Percentiles rank a stretch among this genome's conserved stretches.
These are phyloP conservation scores for Ploceus nigricollis DNA, from an alignment of 2,113 vertebrate species.

Conservation along the genomic window DNA sequence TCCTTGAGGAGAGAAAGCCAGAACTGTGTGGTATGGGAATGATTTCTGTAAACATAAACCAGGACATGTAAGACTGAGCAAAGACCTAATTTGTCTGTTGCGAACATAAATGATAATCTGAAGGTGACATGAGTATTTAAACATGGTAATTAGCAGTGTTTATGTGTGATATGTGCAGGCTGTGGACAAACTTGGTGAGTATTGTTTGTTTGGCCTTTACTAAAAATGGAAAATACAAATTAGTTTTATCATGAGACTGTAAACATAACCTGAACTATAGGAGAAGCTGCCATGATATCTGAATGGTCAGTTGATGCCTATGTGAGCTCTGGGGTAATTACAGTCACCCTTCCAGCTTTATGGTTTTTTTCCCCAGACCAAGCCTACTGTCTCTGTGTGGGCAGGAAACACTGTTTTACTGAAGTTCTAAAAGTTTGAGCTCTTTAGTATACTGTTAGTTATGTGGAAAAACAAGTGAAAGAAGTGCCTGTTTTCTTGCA, in stretches of 20 bases:
- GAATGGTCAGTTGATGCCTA: background rate
- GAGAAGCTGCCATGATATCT: background rate
- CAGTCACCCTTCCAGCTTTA: background rate
- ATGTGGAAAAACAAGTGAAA: background rate
- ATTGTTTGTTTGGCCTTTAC: background rate
- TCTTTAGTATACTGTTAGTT: background rate
- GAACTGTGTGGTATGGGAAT: background rate
- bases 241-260: background rate
- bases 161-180: background rate
- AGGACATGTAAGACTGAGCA: background rate
- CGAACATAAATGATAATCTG: background rate
- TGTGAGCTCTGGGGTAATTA: background rate
- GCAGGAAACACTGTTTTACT: background rate
- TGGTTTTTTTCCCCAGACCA: fast-evolving
- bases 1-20: background rate
- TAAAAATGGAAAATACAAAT: background rate
- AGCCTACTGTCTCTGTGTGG: background rate
- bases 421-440: background rate
- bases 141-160: background rate
- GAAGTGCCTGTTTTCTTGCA: background rate
- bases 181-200: background rate
- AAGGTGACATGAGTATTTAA: background rate
- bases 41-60: background rate
- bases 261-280: background rate
- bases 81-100: background rate